Percentiles rank a stretch among this genome's conserved stretches.
phyloP scores from a whole-genome alignment of 92 coral and sea anemone species.

The Porites rus region DNA sequence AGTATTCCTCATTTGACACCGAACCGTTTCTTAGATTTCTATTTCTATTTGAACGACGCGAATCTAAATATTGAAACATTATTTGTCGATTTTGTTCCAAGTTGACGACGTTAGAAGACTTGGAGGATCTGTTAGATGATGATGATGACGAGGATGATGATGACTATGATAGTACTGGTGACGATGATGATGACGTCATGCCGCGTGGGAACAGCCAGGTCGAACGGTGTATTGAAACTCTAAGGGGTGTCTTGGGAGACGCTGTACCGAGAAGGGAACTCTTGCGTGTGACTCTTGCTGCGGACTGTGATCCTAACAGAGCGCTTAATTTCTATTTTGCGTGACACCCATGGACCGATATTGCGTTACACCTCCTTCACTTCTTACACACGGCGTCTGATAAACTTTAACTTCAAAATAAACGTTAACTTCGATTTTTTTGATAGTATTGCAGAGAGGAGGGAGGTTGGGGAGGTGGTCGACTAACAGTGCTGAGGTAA shows the following conservation, averaged over 20 bases:
- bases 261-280: slow-evolving; percentile 80
- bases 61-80: background rate
- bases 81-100: background rate
- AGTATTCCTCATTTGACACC: background rate
- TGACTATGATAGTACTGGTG: background rate
- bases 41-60: background rate
- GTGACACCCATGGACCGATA: slow-evolving; percentile 17
- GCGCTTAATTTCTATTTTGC: slow-evolving; percentile 93
- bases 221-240: slow-evolving; percentile 36
- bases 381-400: too few species aligned
- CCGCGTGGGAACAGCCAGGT: slow-evolving; percentile 49
- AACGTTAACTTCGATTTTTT: too few species aligned
- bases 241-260: slow-evolving; percentile 79
- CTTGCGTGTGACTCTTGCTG: slow-evolving; percentile 85
- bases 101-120: slow-evolving; percentile 9
- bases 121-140: slow-evolving; percentile 9
- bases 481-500: too few species aligned
- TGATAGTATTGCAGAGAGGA: too few species aligned
- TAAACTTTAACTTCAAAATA: too few species aligned
- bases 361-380: too few species aligned
- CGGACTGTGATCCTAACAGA: slow-evolving; percentile 93
- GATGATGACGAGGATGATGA: background rate
- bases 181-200: slow-evolving; percentile 38
- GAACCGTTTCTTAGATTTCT: background rate
- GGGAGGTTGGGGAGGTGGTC: too few species aligned